Evolutionary conservation across 2,113 vertebrate genomes (phyloP), one percentile per base, ranked within the genome.

Genomic region (Psephotus haematonotus): DNA sequence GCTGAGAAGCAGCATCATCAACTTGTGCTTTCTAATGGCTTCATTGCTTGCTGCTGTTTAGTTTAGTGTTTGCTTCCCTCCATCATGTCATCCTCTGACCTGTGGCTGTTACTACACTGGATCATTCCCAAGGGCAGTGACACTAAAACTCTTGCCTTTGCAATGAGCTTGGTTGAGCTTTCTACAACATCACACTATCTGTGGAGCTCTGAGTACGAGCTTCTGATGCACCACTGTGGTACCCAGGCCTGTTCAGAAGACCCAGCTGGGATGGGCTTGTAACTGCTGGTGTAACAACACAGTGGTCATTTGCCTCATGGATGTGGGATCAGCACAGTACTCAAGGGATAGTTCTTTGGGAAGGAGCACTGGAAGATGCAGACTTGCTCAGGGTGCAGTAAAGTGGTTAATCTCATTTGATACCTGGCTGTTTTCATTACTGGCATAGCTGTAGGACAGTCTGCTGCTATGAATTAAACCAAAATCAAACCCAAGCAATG

Each of bases 71-170:
- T 63, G 17, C 33, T 0, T 1, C 27, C 23, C 10, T 70, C 13
- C 9, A 0, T 9, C 5, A 4, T 10, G 11, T 3, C 35, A 1
- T 41, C 33, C 33, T 59, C 62, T 78, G 59, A 17, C 57, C n/a
- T 49, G 37, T 39, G 53, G 27, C 24, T 44, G 7, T 29, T 17
- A 13, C 39, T 25, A 2, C 24, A 3, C 37, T 7, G 31, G 16
- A 7, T 75, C n/a, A 4, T 50, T 41, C 25, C 19, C 18, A 41
- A 71, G 68, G 46, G 41, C 33, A 37, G 63, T 43, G 55, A 49
- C 19, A 11, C 22, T 20, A 35, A 39, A 65, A 27, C 17, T 17
- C 35, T 33, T 64, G 33, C 33, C 25, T 65, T 37, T 33, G 46
- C 27, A 43, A 29, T 16, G 52, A 72, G 49, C 18, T 29, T 17